These are phyloP conservation scores for Baccha elongata DNA, from an alignment of 2,888 invertebrate species.

Conservation along the genomic window DNA sequence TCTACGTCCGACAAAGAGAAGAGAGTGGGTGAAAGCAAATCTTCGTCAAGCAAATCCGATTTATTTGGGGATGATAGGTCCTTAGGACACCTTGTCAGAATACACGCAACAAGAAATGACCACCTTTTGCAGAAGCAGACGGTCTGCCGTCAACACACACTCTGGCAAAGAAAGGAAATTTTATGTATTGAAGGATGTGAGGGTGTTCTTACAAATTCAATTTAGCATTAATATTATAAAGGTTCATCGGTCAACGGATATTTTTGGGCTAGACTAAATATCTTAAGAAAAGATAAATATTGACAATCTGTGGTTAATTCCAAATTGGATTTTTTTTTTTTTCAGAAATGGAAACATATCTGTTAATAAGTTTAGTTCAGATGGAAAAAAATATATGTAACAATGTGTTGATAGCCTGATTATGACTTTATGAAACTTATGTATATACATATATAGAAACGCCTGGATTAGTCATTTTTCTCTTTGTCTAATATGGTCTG, in stretches of 20 bases:
- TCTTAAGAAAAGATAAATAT: conserved; percentile 56
- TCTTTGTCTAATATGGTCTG: too few species aligned
- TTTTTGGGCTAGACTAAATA: conserved; percentile 35
- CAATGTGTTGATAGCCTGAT: too few species aligned
- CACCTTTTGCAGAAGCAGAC: conserved; percentile 52
- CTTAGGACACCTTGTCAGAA: conserved; percentile 70
- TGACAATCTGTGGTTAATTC: conserved; percentile 67
- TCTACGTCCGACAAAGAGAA: neutral
- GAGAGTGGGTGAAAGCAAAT: conserved; percentile 13
- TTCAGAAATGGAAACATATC: neutral
- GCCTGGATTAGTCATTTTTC: too few species aligned
- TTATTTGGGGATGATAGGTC: conserved; percentile 72
- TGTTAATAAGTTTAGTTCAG: too few species aligned
- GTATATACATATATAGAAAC: too few species aligned
- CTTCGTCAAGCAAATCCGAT: conserved; percentile 64
- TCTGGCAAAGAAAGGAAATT: conserved; percentile 5
- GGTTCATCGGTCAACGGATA: conserved; percentile 20
- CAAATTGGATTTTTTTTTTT: conserved; percentile 60
- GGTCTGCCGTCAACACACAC: conserved; percentile 37
- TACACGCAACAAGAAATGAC: conserved; percentile 72
- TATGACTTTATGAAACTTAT: too few species aligned
- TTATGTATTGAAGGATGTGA: neutral
- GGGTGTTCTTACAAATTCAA: conserved; percentile 62
- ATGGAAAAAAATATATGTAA: too few species aligned
- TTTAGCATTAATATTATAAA: conserved; percentile 65